Conservation (phyloP, 2,888 invertebrate species). For the Pyralis farinalis region DNA sequence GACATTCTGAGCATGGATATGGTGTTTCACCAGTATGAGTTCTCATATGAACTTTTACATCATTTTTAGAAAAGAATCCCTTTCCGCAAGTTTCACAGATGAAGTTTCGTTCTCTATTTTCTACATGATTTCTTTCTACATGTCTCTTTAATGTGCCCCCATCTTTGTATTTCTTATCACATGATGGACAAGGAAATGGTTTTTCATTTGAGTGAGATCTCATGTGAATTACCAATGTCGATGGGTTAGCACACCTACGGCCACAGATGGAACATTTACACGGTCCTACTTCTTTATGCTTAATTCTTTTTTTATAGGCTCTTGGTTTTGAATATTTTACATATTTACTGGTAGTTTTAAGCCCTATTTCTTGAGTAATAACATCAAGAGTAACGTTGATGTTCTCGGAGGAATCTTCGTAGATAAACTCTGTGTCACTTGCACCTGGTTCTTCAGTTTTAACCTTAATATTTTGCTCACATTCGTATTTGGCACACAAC, state of each 20-base stretch:
- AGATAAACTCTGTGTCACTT: conserved; percentile 22
- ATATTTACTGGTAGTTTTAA: conserved; percentile 10
- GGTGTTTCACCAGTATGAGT: conserved; percentile 67
- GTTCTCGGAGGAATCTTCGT: conserved; percentile 21
- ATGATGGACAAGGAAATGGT: conserved; percentile 44
- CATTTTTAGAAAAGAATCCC: conserved; percentile 50
- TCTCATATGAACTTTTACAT: conserved; percentile 54
- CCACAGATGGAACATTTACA: conserved; percentile 44
- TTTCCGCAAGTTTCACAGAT: conserved; percentile 67
- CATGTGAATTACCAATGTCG: conserved; percentile 46
- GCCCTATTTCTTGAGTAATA: conserved; percentile 11
- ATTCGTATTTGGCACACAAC: conserved; percentile 8
- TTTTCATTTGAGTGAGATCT: conserved; percentile 51
- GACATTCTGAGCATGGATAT: conserved; percentile 50
- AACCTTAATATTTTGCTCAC: conserved; percentile 31
- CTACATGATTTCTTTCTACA: conserved; percentile 41
- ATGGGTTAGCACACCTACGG: conserved; percentile 38
- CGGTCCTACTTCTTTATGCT: conserved; percentile 18
- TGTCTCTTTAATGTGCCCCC: conserved; percentile 51
- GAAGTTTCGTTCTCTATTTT: conserved; percentile 42
- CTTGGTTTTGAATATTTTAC: conserved; percentile 17
- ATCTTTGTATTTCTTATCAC: conserved; percentile 56
- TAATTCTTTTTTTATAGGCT: conserved; percentile 25
- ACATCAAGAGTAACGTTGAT: conserved; percentile 12
- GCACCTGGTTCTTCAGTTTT: conserved; percentile 34